phyloP scores from a whole-genome alignment of 2,888 invertebrate genomes.

The Eupithecia pulchellata region DNA sequence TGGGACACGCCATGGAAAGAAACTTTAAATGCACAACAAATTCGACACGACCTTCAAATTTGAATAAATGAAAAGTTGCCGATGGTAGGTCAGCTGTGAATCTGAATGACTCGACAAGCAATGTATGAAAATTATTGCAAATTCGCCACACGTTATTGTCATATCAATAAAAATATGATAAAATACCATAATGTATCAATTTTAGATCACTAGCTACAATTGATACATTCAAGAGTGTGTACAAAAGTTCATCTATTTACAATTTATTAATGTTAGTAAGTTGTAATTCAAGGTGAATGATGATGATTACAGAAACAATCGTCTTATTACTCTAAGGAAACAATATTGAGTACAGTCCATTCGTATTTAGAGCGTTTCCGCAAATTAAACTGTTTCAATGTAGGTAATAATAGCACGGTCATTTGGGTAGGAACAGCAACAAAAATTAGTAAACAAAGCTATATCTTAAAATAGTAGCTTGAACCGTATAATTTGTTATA shows the following conservation, averaged over 20 bases:
- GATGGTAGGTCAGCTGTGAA: conserved; percentile 40
- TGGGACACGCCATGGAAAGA: conserved; percentile 68
- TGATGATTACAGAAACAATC: too few species aligned
- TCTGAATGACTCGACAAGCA: background rate
- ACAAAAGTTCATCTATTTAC: background rate
- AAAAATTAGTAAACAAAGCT: background rate
- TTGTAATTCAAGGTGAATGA: conserved; percentile 24
- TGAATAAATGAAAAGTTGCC: conserved; percentile 62
- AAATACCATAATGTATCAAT: background rate
- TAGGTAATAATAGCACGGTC: conserved; percentile 24
- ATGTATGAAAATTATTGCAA: background rate
- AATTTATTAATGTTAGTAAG: background rate
- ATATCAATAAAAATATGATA: background rate
- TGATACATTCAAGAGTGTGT: background rate
- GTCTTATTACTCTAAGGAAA: too few species aligned
- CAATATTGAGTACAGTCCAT: conserved; percentile 13
- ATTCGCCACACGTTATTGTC: background rate
- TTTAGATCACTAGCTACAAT: background rate
- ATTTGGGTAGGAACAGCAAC: conserved; percentile 24
- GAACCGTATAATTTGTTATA: background rate
- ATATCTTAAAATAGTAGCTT: background rate
- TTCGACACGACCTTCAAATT: conserved; percentile 71
- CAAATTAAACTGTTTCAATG: conserved; percentile 33
- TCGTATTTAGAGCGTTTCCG: conserved; percentile 25
- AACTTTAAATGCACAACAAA: conserved; percentile 64